Base-by-base conservation (phyloP, 2,888 invertebrate species). In the Magallana nippona region DNA sequence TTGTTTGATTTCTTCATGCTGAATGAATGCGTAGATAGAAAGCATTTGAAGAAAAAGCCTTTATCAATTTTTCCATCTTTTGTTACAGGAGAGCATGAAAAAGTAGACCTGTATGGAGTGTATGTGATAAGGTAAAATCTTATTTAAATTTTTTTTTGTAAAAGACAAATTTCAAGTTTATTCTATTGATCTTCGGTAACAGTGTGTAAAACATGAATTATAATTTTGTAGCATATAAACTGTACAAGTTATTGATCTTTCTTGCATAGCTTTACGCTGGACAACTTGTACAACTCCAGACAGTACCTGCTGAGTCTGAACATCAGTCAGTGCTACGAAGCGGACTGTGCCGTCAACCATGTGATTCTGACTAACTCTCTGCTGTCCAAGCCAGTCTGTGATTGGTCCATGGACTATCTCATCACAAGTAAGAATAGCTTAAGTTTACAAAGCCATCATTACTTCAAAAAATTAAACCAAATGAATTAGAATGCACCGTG, bases 291-390 rank as follows among this genome's bases (percentile, higher is more conserved):
- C 56, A 84, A 86, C 55, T 82, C 85, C 55, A 86, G 85, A 57
- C 83, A 84, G 57, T 89, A 86, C 77, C 78, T 89, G 15, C 78
- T 89, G 19, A 89, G 85, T 58, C 63, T 87, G 79, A 88, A 87
- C 27, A 60, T 88, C 17, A 87, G 86, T 57, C 83, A 84, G 22
- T 88, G 87, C 63, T 84, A 87, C 22, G 89, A 89, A 77, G 78
- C 86, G 13, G 56, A 27, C 22, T 19, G 82, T 82, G 27, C 19
- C n/a, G 55, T 44, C 56, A 27, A 19, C 57, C 27, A 82, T 44
- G 3, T 81, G 1, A 13, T 85, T 1, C 17, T 85, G 19, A 80
- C 81, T 10, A 83, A 85, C n/a, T 57, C 63, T 0, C 77, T 83
- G 62, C 27, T 85, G 44, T 79, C 85, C 8, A 83, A 85, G 60